phyloP scores from a whole-genome alignment of 2,113 vertebrate genomes.

The Cynopterus brachyotis region DNA sequence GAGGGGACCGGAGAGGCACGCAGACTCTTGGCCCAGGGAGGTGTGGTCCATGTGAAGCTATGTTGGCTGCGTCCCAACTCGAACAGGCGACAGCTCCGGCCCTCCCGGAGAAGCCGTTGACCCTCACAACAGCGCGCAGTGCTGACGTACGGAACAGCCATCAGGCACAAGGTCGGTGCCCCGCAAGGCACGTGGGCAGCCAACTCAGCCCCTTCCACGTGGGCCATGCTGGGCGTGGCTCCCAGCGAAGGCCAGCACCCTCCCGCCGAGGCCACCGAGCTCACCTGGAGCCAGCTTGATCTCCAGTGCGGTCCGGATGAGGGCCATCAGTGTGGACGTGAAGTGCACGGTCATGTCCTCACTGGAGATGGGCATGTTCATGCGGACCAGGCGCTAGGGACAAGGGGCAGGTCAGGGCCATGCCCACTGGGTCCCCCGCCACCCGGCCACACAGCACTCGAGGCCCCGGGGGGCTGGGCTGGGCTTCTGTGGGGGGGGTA shows the following conservation, averaged over 20 bases:
- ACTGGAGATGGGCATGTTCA: constrained; percentile 96
- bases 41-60: rapidly evolving
- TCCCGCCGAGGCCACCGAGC: background rate
- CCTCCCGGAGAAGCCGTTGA: rapidly evolving
- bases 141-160: rapidly evolving
- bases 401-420: background rate
- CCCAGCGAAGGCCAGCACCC: no score
- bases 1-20: background rate
- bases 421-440: rapidly evolving
- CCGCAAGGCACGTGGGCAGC: background rate
- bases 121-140: rapidly evolving
- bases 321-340: constrained; percentile 95
- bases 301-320: constrained; percentile 95
- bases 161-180: background rate
- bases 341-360: constrained; percentile 94
- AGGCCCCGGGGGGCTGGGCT: background rate
- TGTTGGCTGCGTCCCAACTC: background rate
- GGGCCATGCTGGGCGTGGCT: background rate
- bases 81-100: background rate
- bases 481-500: background rate
- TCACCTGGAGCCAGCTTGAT: constrained; percentile 95
- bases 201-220: background rate
- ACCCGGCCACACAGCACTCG: background rate
- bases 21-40: rapidly evolving
- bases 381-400: constrained; percentile 93